Percentiles rank a stretch among this genome's conserved stretches.
These are phyloP conservation scores for Trachurus trachurus DNA, from an alignment of 2,797 vertebrate genomes.

Conservation along the genomic window DNA sequence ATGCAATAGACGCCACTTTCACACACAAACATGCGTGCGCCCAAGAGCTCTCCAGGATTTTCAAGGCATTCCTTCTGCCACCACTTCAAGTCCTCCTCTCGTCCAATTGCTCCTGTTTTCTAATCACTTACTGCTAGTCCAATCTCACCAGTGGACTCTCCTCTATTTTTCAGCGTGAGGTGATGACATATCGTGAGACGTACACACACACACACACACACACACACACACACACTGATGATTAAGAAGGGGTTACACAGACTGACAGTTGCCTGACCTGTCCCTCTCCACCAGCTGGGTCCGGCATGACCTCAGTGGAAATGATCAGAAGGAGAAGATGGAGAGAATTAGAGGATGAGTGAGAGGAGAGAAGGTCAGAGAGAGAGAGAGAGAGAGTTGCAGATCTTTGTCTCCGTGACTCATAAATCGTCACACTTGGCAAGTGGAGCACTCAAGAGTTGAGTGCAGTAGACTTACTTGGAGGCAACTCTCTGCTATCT, in stretches of 20 bases:
- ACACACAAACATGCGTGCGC: background rate
- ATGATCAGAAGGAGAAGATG: slow-evolving; percentile 61
- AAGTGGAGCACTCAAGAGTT: slow-evolving; percentile 50
- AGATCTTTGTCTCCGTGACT: slow-evolving; percentile 69
- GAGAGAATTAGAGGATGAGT: slow-evolving; percentile 57
- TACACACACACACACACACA: slow-evolving; percentile 7
- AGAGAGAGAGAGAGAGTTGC: slow-evolving; percentile 26
- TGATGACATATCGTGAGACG: slow-evolving; percentile 38
- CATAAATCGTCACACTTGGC: slow-evolving; percentile 66
- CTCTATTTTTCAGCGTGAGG: slow-evolving; percentile 41
- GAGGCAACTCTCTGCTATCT: slow-evolving; percentile 9
- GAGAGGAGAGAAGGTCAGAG: slow-evolving; percentile 51
- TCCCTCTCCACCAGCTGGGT: slow-evolving; percentile 68
- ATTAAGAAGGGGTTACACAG: slow-evolving; percentile 50
- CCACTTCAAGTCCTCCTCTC: slow-evolving; percentile 58
- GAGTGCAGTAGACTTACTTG: slow-evolving; percentile 41
- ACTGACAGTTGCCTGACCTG: slow-evolving; percentile 59
- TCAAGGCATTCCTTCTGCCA: slow-evolving; percentile 41
- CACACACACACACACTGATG: slow-evolving; percentile 30
- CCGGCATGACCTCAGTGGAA: slow-evolving; percentile 71
- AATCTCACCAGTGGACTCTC: slow-evolving; percentile 52
- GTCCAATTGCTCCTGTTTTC: slow-evolving; percentile 56
- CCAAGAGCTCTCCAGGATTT: slow-evolving; percentile 48
- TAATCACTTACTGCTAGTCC: slow-evolving; percentile 67
- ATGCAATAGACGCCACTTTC: slow-evolving; percentile 19